phyloP scores from a whole-genome alignment of 1,140 invertebrate species.

The Triops longicaudatus region DNA sequence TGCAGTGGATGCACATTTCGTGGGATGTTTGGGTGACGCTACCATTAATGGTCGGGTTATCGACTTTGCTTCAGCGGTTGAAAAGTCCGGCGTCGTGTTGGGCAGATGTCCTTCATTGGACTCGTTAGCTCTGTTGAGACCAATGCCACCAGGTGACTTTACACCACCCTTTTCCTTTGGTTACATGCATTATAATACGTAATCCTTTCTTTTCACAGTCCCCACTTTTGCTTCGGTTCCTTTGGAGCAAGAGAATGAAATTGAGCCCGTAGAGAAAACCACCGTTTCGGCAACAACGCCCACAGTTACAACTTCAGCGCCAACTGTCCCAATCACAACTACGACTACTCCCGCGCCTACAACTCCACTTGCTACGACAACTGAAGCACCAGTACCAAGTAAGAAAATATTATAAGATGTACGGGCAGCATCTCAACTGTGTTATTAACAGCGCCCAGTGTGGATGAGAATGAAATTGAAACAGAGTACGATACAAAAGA shows the following conservation, averaged over 20 bases:
- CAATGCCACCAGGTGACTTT: background rate
- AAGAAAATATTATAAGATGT: background rate
- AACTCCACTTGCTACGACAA: background rate
- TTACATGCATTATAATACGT: no score
- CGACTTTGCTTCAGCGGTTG: conserved; percentile 65
- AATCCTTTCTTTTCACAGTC: no score
- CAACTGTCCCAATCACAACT: background rate
- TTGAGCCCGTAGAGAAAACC: no score
- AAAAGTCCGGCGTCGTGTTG: conserved; percentile 54
- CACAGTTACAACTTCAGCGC: background rate
- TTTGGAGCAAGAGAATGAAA: no score
- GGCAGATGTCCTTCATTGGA: conserved; percentile 49
- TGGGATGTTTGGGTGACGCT: conserved; percentile 78
- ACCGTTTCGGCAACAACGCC: no score
- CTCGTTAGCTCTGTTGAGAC: background rate
- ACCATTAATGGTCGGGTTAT: conserved; percentile 70
- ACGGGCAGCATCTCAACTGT: no score
- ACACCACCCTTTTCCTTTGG: background rate
- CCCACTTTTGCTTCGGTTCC: no score
- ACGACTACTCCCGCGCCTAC: background rate
- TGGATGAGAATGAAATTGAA: background rate
- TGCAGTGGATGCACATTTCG: conserved; percentile 49
- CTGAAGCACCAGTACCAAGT: background rate
- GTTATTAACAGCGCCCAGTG: background rate
- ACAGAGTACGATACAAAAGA: background rate